These are phyloP conservation scores for Drosophila subquinaria DNA, from an alignment of 2,888 invertebrate genomes.

Conservation along the genomic window DNA sequence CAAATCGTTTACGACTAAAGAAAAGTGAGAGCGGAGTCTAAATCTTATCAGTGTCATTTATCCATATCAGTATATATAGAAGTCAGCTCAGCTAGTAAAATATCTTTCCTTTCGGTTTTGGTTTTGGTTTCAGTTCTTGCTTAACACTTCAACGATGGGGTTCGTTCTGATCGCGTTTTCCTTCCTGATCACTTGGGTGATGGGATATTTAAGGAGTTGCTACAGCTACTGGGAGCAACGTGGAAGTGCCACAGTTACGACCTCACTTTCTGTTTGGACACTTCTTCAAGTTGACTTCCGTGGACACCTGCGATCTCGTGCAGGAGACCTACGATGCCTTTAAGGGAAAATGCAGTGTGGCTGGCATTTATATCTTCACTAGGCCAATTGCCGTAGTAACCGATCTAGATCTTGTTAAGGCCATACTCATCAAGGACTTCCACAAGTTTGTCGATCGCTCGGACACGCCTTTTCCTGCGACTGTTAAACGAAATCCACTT, in stretches of 20 bases:
- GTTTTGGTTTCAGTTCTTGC: neutral
- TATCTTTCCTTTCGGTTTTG: neutral
- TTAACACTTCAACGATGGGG: constrained; percentile 51
- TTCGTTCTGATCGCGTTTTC: constrained; percentile 50
- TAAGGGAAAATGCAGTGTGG: constrained; percentile 64
- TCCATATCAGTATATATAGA: neutral
- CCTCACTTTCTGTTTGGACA: constrained; percentile 67
- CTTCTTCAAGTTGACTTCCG: constrained; percentile 53
- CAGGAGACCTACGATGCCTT: constrained; percentile 73
- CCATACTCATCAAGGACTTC: constrained; percentile 84
- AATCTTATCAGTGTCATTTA: constrained; percentile 22
- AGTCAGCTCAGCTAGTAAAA: neutral
- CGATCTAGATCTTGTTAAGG: constrained; percentile 82
- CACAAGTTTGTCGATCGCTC: constrained; percentile 83
- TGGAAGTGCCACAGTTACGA: constrained; percentile 62
- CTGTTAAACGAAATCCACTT: constrained; percentile 80
- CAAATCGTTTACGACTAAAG: neutral
- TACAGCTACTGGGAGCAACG: constrained; percentile 72
- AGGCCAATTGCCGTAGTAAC: constrained; percentile 69
- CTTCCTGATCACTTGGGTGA: constrained; percentile 44
- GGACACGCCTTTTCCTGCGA: constrained; percentile 40
- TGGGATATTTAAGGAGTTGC: constrained; percentile 56
- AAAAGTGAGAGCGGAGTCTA: neutral
- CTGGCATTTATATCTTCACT: constrained; percentile 74
- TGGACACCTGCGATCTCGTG: constrained; percentile 57